Evolutionary conservation across 2,113 vertebrate species (phyloP).

Genomic region (Indri indri): DNA sequence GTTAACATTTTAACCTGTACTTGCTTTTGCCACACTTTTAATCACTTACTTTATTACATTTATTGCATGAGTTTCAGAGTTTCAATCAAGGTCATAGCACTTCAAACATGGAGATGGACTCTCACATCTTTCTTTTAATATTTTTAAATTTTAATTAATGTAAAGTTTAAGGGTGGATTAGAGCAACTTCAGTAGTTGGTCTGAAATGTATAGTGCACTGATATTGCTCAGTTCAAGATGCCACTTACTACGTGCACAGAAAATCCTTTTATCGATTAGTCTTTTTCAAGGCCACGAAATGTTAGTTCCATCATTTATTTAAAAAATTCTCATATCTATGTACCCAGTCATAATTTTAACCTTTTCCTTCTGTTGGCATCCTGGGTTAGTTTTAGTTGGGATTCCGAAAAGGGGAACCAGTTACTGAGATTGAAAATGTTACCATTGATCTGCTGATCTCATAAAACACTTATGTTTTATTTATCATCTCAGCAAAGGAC

Average conservation of each 20-base stretch:
- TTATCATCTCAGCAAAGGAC: background rate
- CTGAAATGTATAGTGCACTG: background rate
- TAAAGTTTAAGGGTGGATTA: background rate
- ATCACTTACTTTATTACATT: slow-evolving; percentile 48
- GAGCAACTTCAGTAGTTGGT: background rate
- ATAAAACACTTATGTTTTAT: background rate
- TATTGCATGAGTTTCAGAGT: slow-evolving; percentile 28
- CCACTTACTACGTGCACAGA: background rate
- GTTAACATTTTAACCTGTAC: slow-evolving; percentile 44
- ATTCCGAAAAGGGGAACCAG: background rate
- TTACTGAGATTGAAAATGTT: background rate
- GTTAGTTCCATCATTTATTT: background rate
- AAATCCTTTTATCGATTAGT: background rate
- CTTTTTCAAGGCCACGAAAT: background rate
- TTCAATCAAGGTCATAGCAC: slow-evolving; percentile 1
- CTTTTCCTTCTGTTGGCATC: background rate
- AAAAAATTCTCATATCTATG: background rate
- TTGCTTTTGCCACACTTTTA: background rate
- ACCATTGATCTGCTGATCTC: background rate
- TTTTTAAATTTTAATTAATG: slow-evolving; percentile 62
- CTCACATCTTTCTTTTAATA: slow-evolving; percentile 8
- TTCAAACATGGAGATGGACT: slow-evolving; percentile 25
- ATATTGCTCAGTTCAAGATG: background rate
- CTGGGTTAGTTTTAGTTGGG: background rate
- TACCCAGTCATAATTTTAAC: background rate